Evolutionary conservation across 2,888 invertebrate species (phyloP), one percentile per base, ranked within the genome.

Genomic region (Cephus rjabovi): DNA sequence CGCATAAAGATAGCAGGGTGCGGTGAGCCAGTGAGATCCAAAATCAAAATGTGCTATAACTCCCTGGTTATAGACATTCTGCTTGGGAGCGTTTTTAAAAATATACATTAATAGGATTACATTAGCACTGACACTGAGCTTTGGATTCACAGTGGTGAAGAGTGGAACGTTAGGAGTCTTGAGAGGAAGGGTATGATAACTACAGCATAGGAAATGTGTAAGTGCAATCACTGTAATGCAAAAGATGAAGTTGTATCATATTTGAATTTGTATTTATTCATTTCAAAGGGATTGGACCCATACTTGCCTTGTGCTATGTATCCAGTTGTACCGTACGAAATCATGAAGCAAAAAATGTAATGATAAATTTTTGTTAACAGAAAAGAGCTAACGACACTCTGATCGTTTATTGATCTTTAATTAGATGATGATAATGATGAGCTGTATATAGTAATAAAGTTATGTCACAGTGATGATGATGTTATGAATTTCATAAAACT

Each of bases 281-380:
- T 34, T 78, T 79, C 74, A 77, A 79, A 74, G 77, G 81, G 82
- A 84, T 84, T 75, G 56, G 83, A 87, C 87, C 88, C 88, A 90
- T 90, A 90, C 90, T 90, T 90, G 90, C 90, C 90, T 90, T 90
- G 90, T 86, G 88, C 90, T 90, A 90, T 87, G 87, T 88, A 89
- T 90, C 90, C 90, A 90, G 90, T 90, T 89, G 90, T 90, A 90
- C 86, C 84, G 87, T 87, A 87, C 88, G 88, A 89, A 89, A 88
- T 89, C 87, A 89, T 86, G 88, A 89, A 86, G 87, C 88, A 89
- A 90, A 90, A 86, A 87, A 90, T 80, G 70, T 87, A 85, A 83
- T 78, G 75, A 76, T 56, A 69, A 75, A 30, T 74, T 3, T 71
- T 34, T 33, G 23, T 71, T 71, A 71, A 33, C 34, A 71, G 30